phyloP scores from a whole-genome alignment of 2,888 invertebrate genomes.

The Drosophila phalerata region DNA sequence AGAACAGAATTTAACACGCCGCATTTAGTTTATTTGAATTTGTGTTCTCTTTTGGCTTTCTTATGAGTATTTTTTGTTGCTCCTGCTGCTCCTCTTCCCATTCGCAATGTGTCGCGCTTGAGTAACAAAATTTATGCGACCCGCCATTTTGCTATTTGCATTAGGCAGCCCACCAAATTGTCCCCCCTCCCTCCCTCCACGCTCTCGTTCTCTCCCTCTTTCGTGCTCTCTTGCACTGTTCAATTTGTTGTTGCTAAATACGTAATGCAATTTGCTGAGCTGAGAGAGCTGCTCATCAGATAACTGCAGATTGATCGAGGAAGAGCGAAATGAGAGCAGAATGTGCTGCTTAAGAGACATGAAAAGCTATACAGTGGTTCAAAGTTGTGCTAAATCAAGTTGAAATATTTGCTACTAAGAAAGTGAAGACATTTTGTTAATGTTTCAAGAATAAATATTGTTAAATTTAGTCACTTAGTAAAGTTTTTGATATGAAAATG shows the following conservation, averaged over 20 bases:
- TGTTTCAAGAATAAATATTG: background rate
- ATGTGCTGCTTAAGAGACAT: background rate
- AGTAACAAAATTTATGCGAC: conserved; percentile 72
- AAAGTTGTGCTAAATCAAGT: background rate
- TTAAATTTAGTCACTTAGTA: background rate
- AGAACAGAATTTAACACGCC: conserved; percentile 63
- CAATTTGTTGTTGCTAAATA: background rate
- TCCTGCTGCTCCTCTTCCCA: conserved; percentile 11
- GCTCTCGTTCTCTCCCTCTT: background rate
- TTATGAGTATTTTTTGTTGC: conserved; percentile 28
- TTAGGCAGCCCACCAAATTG: conserved; percentile 50
- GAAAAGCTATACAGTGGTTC: conserved; percentile 1
- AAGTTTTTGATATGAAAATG: conserved; percentile 3
- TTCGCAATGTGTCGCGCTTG: conserved; percentile 66
- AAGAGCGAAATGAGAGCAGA: conserved; percentile 12
- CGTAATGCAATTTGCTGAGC: conserved; percentile 18
- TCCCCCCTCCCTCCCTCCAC: background rate
- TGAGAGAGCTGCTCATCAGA: conserved; percentile 12
- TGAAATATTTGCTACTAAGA: background rate
- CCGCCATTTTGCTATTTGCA: conserved; percentile 70
- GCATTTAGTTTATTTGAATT: conserved; percentile 69
- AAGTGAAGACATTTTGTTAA: background rate
- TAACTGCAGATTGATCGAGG: conserved; percentile 14
- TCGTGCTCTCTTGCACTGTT: conserved; percentile 13
- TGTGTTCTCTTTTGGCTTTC: conserved; percentile 49